These are phyloP conservation scores for Shinisaurus crocodilurus DNA, from an alignment of 2,113 vertebrate species.

Conservation along the genomic window DNA sequence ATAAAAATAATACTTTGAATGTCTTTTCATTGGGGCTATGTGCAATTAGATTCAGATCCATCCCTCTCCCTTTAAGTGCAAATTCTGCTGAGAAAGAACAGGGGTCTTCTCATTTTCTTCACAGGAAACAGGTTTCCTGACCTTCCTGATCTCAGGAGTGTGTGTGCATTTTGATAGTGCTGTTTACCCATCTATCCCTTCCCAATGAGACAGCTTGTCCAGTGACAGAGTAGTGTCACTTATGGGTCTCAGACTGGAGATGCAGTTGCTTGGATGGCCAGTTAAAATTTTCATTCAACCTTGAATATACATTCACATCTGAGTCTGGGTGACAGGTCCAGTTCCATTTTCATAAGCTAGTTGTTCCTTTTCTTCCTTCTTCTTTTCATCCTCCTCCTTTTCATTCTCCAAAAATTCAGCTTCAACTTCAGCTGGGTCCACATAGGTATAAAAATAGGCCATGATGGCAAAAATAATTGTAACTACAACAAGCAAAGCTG, in stretches of 20 bases:
- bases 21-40: conserved; percentile 35
- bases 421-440: conserved; percentile 87
- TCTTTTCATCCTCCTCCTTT: conserved; percentile 67
- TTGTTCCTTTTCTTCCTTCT: conserved; percentile 45
- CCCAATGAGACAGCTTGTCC: not conserved
- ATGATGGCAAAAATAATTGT: conserved; percentile 91
- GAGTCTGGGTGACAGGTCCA: conserved; percentile 55
- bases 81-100: conserved; percentile 42
- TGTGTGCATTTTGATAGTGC: conserved; percentile 21
- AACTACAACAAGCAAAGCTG: conserved; percentile 86
- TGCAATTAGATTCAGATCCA: conserved; percentile 56
- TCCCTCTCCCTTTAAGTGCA: conserved; percentile 52
- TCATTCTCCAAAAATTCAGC: conserved; percentile 80
- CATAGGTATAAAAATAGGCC: conserved; percentile 92
- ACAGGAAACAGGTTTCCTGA: conserved; percentile 30
- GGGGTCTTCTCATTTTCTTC: conserved; percentile 43
- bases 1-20: conserved; percentile 64
- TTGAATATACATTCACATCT: conserved; percentile 73
- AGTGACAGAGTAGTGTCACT: not conserved
- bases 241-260: conserved; percentile 30
- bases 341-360: not conserved
- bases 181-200: conserved; percentile 3
- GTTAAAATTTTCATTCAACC: conserved; percentile 4
- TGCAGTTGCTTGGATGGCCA: not conserved
- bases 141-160: conserved; percentile 26